A percentile compares a stretch with the other conserved stretches of the same genome.
phyloP scores from a whole-genome alignment of 2,888 invertebrate species.

The Unio delphinus region DNA sequence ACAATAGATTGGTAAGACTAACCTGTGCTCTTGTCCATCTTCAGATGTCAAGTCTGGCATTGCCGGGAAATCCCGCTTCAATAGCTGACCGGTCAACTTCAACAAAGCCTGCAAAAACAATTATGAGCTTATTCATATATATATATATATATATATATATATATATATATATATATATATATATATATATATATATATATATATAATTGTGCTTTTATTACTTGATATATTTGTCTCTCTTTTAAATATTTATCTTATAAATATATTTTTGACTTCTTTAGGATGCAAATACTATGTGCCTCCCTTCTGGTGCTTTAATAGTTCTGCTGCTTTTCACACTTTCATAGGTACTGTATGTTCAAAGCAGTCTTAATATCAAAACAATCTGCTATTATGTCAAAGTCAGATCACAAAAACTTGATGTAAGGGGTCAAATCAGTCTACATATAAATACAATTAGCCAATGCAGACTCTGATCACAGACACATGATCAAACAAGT shows the following conservation, averaged over 20 bases:
- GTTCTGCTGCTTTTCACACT: too few species aligned
- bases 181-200: background rate
- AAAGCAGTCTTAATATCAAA: too few species aligned
- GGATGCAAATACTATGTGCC: background rate
- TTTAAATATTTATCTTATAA: background rate
- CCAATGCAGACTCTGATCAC: too few species aligned
- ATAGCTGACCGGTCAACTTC: constrained; percentile 91
- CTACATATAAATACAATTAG: too few species aligned
- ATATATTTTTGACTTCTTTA: background rate
- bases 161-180: too few species aligned
- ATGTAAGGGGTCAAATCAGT: too few species aligned
- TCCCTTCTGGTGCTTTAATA: background rate
- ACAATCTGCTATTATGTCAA: too few species aligned
- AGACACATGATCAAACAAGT: too few species aligned
- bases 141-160: too few species aligned
- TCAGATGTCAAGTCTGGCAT: constrained; percentile 56
- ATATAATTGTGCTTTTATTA: background rate
- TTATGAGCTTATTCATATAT: background rate
- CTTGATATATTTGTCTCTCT: background rate
- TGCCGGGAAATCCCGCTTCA: constrained; percentile 81
- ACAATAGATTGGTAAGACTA: constrained; percentile 13
- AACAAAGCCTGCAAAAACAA: constrained; percentile 81
- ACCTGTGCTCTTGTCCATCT: constrained; percentile 63
- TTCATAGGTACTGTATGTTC: too few species aligned
- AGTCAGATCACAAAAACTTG: too few species aligned